Evolutionary conservation across 2,797 vertebrate genomes (phyloP), one percentile per base, ranked within the genome.

Genomic region (Tympanoctomys barrerae): DNA sequence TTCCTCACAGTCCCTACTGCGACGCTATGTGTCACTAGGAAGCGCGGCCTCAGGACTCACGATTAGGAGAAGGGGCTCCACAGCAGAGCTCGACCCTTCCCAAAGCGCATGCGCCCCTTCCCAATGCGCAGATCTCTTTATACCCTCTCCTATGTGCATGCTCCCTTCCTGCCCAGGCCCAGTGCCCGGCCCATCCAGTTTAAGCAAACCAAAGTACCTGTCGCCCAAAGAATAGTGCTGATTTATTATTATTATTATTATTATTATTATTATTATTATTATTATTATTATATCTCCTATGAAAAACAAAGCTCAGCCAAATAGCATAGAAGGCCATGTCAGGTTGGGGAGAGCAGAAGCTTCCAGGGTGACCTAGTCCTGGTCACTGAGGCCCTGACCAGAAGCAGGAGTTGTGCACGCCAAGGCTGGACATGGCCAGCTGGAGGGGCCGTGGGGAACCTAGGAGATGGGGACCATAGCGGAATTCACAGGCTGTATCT

Each of bases 211-310:
- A 7, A 61, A 61, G 59, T 61, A 61, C 59, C 22, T 22, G 21
- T 24, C 0, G 24, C 61, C 61, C 68, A 73, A 87, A 68, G 3
- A 19, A 19, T 1, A 68, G 5, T 36, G n/a, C 2, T 4, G 26
- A 33, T n/a, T 1, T 87, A 92, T 28, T 33, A 2, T 39, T 4
- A 57, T 11, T 4, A 57, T 11, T 93, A 42, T 95, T 84, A 83
- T 88, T 95, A 24, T 49, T 4, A 57, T 11, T 93, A 42, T 95
- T 84, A 83, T 88, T 95, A 24, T 49, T n/a, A n/a, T n/a, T 4
- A 57, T 11, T 93, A 42, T 95, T 84, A 83, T 88, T 95, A 24
- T 49, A 2, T 2, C 7, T 61, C 4, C 68, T 31, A n/a, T 42
- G 5, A 77, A 96, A 89, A 96, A 12, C 8, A 78, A 62, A 89